Evolutionary conservation across 2,113 vertebrate species (phyloP), one percentile per base, ranked within the genome.

Genomic region (Platanista minor): DNA sequence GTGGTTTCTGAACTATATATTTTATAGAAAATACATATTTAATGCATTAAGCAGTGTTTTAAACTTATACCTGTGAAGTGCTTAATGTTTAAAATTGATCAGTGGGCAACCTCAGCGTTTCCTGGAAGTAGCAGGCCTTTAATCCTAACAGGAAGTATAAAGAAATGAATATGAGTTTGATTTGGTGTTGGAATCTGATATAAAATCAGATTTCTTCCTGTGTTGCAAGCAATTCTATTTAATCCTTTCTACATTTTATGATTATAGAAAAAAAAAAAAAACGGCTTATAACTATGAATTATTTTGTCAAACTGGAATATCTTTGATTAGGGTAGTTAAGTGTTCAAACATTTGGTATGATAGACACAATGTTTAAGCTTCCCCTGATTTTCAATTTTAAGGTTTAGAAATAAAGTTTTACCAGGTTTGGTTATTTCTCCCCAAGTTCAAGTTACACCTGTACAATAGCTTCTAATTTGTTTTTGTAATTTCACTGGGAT

Each of bases 31-130:
- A 67, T 94, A 9, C 57, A 59, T 59, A 46, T 54, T 75, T 96
- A 95, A 61, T 94, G n/a, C 49, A 87, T 75, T 88, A 49, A 62
- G 43, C 90, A 91, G n/a, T 91, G 41, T 95, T 95, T 97, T 95
- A 89, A 97, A 80, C 46, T 41, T 95, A 67, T 20, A 89, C 46
- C 33, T 92, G 3, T 89, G 66, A 92, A 67, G 39, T 62, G 86
- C 59, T 92, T 89, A 82, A 13, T 33, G 11, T 31, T 41, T 87
- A 46, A 91, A 92, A 95, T 33, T 87, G 82, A 84, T 87, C 78
- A 93, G 8, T 72, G 62, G 59, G 52, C 64, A 96, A 43, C 49
- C 2, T 87, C 57, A 97, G 54, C 75, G 57, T 85, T 95, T 98
- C 25, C 52, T 88, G 77, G 54, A 96, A 97, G 61, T 82, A 91